Evolutionary conservation across 2,797 vertebrate genomes (phyloP), one percentile per base, ranked within the genome.

Genomic region (Intellagama lesueurii): DNA sequence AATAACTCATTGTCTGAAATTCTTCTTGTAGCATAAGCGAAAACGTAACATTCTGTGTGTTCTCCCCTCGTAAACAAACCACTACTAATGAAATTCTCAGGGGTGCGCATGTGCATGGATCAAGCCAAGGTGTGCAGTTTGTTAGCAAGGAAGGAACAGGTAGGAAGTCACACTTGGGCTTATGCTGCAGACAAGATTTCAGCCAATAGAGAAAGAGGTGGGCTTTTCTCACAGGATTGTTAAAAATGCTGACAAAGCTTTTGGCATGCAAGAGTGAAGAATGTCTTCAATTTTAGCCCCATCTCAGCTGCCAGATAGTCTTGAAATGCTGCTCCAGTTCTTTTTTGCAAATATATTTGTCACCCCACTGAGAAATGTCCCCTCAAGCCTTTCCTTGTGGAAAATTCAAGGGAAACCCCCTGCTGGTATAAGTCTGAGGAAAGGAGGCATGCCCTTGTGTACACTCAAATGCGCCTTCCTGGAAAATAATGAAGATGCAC

Each of bases 391-490:
- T n/a, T 3, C 49, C 76, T 73, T 73, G 35, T 73, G 40, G 78
- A 85, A 72, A 64, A 68, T 35, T 73, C 72, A 89, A 80, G 40
- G 49, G 22, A 70, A 79, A 89, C 32, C 22, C 7, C 88, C 68
- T 85, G 68, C 68, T 89, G 68, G 30, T 60, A 32, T 49, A 68
- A 73, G 49, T n/a, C 52, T 64, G 68, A 73, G 22, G 77, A 28
- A 89, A 80, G 32, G 70, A 85, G 32, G 60, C 30, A 83, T 77
- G 44, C 44, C 69, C 44, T 60, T 72, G 7, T 84, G 19, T 11
- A 64, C 32, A 60, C 35, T 79, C 32, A 72, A 85, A 85, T 14
- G 66, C 44, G n/a, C 28, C 64, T 86, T 82, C 70, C n/a, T 72
- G 40, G 60, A 40, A 82, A 82, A 56, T 68, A 82, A 76, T 75